phyloP scores from a whole-genome alignment of 2,888 invertebrate species.

The Pocota personata region DNA sequence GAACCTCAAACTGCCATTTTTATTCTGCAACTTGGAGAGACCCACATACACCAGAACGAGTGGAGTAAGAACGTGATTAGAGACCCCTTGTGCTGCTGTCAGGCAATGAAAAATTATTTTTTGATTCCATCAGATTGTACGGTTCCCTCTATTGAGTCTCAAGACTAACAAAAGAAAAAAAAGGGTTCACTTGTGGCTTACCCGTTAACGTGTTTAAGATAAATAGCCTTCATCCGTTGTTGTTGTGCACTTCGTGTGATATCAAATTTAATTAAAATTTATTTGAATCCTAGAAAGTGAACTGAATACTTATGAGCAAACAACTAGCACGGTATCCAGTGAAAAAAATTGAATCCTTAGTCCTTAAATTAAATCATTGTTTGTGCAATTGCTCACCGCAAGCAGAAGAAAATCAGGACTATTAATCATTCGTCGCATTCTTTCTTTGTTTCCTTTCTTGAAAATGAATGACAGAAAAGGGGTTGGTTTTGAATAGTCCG shows the following conservation, averaged over 20 bases:
- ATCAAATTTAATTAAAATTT: conserved; percentile 74
- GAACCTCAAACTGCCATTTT: conserved; percentile 26
- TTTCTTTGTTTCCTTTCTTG: conserved; percentile 51
- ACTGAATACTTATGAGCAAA: conserved; percentile 72
- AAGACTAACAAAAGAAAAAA: conserved; percentile 63
- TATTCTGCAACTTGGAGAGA: conserved; percentile 2
- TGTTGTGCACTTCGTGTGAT: conserved; percentile 72
- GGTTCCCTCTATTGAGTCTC: conserved; percentile 64
- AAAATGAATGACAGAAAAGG: conserved; percentile 50
- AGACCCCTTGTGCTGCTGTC: conserved; percentile 71
- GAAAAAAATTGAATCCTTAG: conserved; percentile 41
- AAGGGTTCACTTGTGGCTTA: conserved; percentile 73
- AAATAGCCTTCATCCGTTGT: conserved; percentile 71
- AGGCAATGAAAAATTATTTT: conserved; percentile 73
- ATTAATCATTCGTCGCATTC: conserved; percentile 69
- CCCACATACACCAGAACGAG: conserved; percentile 28
- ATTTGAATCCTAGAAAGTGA: conserved; percentile 70
- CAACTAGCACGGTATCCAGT: conserved; percentile 47
- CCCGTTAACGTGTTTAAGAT: conserved; percentile 73
- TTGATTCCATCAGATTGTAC: conserved; percentile 70
- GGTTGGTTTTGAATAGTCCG: conserved; percentile 60
- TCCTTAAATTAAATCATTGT: conserved; percentile 73
- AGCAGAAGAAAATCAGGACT: conserved; percentile 61
- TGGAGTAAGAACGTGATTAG: conserved; percentile 60
- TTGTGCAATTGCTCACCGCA: conserved; percentile 72